A percentile compares a stretch with the other conserved stretches of the same genome.
Evolutionary conservation across 2,113 vertebrate species (phyloP).

Genomic region (Cephalopholis sonnerati): DNA sequence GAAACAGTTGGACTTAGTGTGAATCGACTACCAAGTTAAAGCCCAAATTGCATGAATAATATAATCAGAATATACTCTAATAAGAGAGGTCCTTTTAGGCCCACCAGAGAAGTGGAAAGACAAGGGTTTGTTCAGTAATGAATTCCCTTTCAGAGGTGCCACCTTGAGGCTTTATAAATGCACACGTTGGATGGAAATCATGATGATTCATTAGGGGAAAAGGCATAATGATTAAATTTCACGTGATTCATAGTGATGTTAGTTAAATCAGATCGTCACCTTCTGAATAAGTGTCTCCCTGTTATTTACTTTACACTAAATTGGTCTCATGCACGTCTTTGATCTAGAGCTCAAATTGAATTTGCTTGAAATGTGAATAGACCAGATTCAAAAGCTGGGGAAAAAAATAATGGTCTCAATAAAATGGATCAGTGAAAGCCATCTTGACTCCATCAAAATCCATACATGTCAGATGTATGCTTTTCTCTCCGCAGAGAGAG

Average conservation of each 20-base stretch:
- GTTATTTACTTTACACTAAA: conserved; percentile 52
- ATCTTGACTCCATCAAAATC: conserved; percentile 67
- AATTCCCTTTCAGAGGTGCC: conserved; percentile 44
- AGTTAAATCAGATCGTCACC: conserved; percentile 47
- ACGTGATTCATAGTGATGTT: conserved; percentile 29
- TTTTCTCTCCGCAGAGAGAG: conserved; percentile 20
- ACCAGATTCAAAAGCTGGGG: conserved; percentile 37
- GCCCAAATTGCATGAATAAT: conserved; percentile 35
- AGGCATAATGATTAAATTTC: conserved; percentile 43
- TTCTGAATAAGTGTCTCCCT: conserved; percentile 26
- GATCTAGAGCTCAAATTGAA: conserved; percentile 63
- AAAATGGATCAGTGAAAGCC: conserved; percentile 62
- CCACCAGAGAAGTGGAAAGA: conserved; percentile 17
- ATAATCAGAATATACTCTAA: conserved; percentile 25
- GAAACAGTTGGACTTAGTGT: conserved; percentile 31
- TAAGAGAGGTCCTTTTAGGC: conserved; percentile 23
- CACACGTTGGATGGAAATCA: conserved; percentile 21
- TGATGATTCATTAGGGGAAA: not conserved
- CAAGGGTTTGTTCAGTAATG: conserved; percentile 43
- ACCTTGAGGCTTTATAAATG: conserved; percentile 20
- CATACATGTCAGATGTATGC: conserved; percentile 60
- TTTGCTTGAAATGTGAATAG: conserved; percentile 57
- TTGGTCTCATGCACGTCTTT: conserved; percentile 41
- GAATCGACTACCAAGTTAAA: conserved; percentile 43
- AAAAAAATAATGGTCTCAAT: conserved; percentile 46